Base-by-base conservation (phyloP, 2,797 vertebrate species). In the Bucorvus abyssinicus region DNA sequence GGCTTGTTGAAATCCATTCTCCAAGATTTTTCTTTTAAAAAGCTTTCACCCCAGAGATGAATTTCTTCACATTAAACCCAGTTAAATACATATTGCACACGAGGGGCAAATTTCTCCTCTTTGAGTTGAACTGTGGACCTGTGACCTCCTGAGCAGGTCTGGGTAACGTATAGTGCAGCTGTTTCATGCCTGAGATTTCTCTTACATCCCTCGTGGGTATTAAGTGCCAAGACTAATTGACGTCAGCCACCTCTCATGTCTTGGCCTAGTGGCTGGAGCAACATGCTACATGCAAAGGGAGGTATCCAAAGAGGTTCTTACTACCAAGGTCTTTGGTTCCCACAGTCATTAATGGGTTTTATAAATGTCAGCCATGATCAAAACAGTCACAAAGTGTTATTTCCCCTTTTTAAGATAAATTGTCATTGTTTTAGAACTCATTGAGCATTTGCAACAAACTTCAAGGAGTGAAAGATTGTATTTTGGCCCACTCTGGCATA, bases 61-160 rank as follows among this genome's bases (percentile, higher is more conserved):
- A 87, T 90, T 93, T 95, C 91, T 96, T 97, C 96, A 96, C 95
- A 96, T 97, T 96, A 95, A 94, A 90, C 68, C 87, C 95, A 93
- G 95, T 94, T 94, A 95, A 94, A 90, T 93, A 94, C 4, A 69
- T 94, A 95, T 96, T 95, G 95, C 95, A 96, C 95, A 4, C 0
- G 34, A 86, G 85, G 83, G 80, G 34, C 12, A 74, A 78, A 70
- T 82, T 86, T 88, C 85, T 94, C 87, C 70, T 94, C 93, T 94
- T 91, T 89, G 87, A 91, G 70, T 70, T 70, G 30, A 94, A 91
- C 79, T 11, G 22, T 90, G 87, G 89, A 88, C 61, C 53, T 81
- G 45, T 60, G 75, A 70, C 61, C 73, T 91, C 91, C 77, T 53
- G 50, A 79, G 91, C 52, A 88, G 80, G 53, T 52, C 71, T 91